A percentile compares a stretch with the other conserved stretches of the same genome.
phyloP scores from a whole-genome alignment of 2,797 vertebrate species.

The Sebastes reedi region DNA sequence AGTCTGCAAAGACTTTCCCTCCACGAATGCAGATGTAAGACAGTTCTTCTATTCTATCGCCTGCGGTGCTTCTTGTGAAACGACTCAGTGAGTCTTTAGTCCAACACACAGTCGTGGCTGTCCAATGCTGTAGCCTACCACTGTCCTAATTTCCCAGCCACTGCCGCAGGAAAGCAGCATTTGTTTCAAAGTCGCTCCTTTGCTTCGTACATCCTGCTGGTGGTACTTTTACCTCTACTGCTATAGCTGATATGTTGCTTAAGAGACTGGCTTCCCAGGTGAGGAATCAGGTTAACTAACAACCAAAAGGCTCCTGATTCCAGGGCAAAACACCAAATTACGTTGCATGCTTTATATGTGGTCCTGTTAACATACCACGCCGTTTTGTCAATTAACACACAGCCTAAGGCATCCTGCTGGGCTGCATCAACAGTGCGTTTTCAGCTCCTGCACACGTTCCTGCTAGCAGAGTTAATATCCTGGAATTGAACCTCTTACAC shows the following conservation, averaged over 20 bases:
- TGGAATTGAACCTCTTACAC: background rate
- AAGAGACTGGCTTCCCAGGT: background rate
- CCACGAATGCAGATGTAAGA: background rate
- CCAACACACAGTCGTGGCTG: background rate
- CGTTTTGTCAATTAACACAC: background rate
- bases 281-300: background rate
- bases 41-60: background rate
- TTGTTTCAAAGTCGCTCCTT: background rate
- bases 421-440: background rate
- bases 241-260: background rate
- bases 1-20: background rate
- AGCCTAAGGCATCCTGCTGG: background rate
- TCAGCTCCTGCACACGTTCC: background rate
- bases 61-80: constrained; percentile 2
- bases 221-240: background rate
- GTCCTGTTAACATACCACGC: background rate
- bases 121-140: background rate
- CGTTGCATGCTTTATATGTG: background rate
- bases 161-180: background rate
- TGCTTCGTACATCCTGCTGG: background rate
- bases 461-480: background rate
- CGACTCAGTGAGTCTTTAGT: background rate
- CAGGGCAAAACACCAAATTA: background rate
- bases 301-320: background rate
- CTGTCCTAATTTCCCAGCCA: background rate